Conservation (phyloP, 2,113 vertebrate genomes). For the Delphinapterus leucas region DNA sequence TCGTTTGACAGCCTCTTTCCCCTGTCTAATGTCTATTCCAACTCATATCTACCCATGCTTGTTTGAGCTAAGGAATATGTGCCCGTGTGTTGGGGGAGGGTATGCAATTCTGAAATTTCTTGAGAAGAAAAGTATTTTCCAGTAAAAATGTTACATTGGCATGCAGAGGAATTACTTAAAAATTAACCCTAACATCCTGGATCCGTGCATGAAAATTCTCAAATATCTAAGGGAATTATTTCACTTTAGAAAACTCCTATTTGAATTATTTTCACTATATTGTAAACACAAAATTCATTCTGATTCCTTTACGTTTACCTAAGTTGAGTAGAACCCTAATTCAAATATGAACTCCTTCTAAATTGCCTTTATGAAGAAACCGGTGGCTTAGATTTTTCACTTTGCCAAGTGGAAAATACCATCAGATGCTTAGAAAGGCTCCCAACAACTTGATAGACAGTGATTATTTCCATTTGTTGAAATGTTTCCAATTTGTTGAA, state of each 20-base stretch:
- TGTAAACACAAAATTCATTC: not conserved
- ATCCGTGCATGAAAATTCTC: not conserved
- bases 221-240: not conserved
- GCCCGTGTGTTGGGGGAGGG: not conserved
- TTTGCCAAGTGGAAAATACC: not conserved
- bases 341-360: not conserved
- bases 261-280: not conserved
- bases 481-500: not conserved
- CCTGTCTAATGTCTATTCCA: not conserved
- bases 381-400: not conserved
- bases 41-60: not conserved
- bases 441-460: not conserved
- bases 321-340: not conserved
- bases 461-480: not conserved
- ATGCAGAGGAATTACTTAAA: not conserved
- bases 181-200: not conserved
- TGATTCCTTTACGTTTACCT: not conserved
- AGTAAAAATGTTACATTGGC: not conserved
- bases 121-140: not conserved
- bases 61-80: not conserved
- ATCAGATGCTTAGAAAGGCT: not conserved
- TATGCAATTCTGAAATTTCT: not conserved
- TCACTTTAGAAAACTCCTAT: not conserved
- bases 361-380: not conserved
- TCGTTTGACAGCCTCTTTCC: not conserved